Conservation (phyloP, 2,797 vertebrate genomes). For the Tolypeutes matacus region DNA sequence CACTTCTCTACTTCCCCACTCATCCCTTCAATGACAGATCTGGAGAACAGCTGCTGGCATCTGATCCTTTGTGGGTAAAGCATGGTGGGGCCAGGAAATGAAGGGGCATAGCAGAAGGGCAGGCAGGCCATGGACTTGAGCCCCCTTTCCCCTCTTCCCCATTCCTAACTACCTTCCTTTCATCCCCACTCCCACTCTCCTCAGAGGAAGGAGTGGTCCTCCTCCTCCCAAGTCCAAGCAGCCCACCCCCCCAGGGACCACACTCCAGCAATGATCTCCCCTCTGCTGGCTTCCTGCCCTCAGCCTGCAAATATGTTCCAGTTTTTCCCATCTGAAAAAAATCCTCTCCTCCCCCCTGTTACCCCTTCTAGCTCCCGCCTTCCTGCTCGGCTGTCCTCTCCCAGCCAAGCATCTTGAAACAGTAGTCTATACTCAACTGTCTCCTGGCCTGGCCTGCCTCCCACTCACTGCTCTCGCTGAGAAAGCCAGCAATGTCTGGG, state of each 20-base stretch:
- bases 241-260: neutral
- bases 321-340: conserved; percentile 62
- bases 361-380: neutral
- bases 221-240: conserved; percentile 10
- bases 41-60: neutral
- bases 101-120: neutral
- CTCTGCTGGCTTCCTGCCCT: conserved; percentile 64
- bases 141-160: neutral
- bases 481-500: conserved; percentile 53
- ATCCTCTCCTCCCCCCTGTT: conserved; percentile 15
- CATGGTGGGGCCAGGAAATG: neutral
- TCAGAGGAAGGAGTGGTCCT: neutral
- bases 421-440: neutral
- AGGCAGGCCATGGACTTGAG: neutral
- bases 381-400: neutral
- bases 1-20: neutral
- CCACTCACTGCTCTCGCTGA: conserved; percentile 40
- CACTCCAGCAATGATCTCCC: conserved; percentile 50
- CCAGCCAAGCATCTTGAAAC: neutral
- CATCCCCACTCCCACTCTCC: neutral
- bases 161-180: neutral
- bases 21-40: neutral
- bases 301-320: conserved; percentile 47
- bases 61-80: neutral
- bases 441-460: conserved; percentile 35